Evolutionary conservation across 2,888 invertebrate species (phyloP), one percentile per base, ranked within the genome.

Genomic region (Papilio demoleus): DNA sequence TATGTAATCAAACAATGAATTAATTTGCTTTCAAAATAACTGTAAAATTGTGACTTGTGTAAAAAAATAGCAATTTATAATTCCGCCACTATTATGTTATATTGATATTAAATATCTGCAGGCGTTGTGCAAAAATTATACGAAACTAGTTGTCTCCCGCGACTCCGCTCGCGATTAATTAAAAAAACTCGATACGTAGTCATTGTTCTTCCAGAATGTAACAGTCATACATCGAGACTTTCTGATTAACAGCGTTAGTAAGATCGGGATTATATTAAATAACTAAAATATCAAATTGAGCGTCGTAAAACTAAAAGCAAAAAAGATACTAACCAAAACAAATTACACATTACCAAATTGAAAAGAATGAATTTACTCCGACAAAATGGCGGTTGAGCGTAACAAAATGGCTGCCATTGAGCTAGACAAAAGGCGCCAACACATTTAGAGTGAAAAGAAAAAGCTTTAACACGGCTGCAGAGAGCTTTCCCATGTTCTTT

Each of bases 401-500:
- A 47, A 31, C 31, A 38, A 40, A 53, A 65, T 56, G 38, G 64
- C 36, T 38, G 5, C 66, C 34, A 38, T 53, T 19, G 19, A 9
- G 22, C 34, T 22, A 45, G 34, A 22, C 58, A 63, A 72, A 68
- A 68, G 67, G 50, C 31, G 42, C 19, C 5, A 31, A 53, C 40
- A 67, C 36, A 47, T 36, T 61, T 40, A 42, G 56, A 65, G 40
- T 45, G 56, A 42, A 47, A 63, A 64, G 59, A 68, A 69, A 58
- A 64, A 65, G 56, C 70, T 70, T 67, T 45, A 22, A 60, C 65
- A 63, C 67, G 65, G 72, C 67, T 67, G 60, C 42, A 24, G 66
- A 75, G 70, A 75, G 74, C 72, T 74, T 76, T 76, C 74, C 71
- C 66, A 69, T 75, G 74, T 75, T 72, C 71, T 65, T 34, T 72